These are phyloP conservation scores for Nanorana parkeri DNA, from an alignment of 2,113 vertebrate species.

Conservation along the genomic window DNA sequence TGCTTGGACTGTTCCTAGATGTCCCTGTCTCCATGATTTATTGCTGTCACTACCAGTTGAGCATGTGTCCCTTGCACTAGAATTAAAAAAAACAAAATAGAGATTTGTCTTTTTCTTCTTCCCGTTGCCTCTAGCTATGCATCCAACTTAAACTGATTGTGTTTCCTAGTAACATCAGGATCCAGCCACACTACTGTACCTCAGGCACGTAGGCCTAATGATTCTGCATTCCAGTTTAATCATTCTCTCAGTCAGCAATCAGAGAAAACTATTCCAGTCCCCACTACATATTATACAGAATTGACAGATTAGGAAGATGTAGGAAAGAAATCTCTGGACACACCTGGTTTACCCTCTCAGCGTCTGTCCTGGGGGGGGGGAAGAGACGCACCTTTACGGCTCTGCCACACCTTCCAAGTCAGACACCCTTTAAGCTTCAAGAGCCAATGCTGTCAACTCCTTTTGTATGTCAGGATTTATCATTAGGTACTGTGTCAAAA, in stretches of 20 bases:
- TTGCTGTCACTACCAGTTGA: too few relatives aligned
- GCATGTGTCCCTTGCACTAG: too few relatives aligned
- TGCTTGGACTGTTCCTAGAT: too few relatives aligned
- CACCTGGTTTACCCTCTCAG: conserved; percentile 46
- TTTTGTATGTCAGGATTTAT: background rate
- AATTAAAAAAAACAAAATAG: too few relatives aligned
- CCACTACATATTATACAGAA: background rate
- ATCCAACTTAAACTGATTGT: background rate
- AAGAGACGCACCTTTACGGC: conserved; percentile 23
- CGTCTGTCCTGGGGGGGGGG: conserved; percentile 43
- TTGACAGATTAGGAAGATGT: conserved; percentile 25
- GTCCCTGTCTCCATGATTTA: too few relatives aligned
- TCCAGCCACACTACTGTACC: background rate
- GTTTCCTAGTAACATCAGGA: background rate
- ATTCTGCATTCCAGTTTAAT: background rate
- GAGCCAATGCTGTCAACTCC: background rate
- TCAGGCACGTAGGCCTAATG: background rate
- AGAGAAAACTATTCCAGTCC: background rate
- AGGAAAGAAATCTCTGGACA: conserved; percentile 45
- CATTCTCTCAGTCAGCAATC: background rate
- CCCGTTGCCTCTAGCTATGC: background rate
- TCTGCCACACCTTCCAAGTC: background rate
- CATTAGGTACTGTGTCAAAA: background rate
- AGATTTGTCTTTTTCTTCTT: too few relatives aligned
- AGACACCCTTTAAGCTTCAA: conserved; percentile 16